Conservation (phyloP, 2,797 vertebrate genomes). For the Rhabdophis nuchalis region DNA sequence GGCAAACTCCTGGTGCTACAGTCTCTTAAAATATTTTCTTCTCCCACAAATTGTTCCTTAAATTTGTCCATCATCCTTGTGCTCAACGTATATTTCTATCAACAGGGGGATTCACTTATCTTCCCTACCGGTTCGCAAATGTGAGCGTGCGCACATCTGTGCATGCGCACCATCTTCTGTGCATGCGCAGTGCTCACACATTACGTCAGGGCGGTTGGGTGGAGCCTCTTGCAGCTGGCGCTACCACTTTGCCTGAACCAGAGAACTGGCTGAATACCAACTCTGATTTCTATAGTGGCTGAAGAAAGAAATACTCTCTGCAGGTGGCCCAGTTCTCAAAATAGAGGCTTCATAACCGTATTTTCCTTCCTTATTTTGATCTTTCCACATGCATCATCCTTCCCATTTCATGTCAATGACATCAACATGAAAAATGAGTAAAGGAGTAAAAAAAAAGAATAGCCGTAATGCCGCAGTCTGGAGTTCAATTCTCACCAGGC, state of each 20-base stretch:
- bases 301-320: conserved; percentile 53
- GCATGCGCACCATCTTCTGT: no score
- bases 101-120: no score
- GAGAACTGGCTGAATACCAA: no score
- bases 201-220: no score
- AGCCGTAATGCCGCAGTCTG: not conserved
- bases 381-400: conserved; percentile 59
- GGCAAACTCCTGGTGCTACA: not conserved
- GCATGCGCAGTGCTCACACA: no score
- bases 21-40: conserved; percentile 8
- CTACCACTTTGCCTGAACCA: no score
- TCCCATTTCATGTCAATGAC: conserved; percentile 60
- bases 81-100: conserved; percentile 36
- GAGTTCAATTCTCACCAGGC: not conserved
- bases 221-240: no score
- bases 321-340: conserved; percentile 48
- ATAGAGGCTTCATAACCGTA: conserved; percentile 54
- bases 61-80: conserved; percentile 20
- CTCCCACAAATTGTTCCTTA: not conserved
- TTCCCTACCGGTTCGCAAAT: no score
- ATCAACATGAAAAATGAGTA: conserved; percentile 59
- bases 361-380: conserved; percentile 54
- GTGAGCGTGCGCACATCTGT: no score
- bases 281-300: conserved; percentile 50
- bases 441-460: conserved; percentile 21